These are phyloP conservation scores for Oceanites oceanicus DNA, from an alignment of 2,113 vertebrate genomes.

Conservation along the genomic window DNA sequence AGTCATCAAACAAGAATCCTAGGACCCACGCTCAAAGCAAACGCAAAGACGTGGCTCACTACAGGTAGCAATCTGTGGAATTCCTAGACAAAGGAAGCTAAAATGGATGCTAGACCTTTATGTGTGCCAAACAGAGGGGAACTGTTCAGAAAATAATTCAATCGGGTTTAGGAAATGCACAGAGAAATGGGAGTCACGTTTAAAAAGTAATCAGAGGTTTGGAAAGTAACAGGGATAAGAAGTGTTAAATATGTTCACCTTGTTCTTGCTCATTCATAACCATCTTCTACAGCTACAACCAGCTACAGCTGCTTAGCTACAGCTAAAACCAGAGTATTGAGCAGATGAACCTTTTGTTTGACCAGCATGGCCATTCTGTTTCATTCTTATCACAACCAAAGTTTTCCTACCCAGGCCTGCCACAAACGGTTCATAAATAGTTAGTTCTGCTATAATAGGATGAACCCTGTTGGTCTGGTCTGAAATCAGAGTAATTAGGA, in stretches of 20 bases:
- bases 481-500: neutral
- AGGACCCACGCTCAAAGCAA: neutral
- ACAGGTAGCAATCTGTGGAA: neutral
- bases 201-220: neutral
- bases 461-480: neutral
- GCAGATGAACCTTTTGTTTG: neutral
- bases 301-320: neutral
- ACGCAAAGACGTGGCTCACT: neutral
- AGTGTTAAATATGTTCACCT: neutral
- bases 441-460: neutral
- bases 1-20: neutral
- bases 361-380: neutral
- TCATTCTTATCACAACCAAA: neutral
- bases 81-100: neutral
- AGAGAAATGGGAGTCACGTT: neutral
- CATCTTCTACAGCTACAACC: neutral
- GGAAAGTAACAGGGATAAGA: neutral
- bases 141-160: neutral
- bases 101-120: neutral
- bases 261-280: neutral
- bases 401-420: neutral
- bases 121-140: neutral
- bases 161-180: neutral
- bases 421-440: neutral
- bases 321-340: neutral